phyloP scores from a whole-genome alignment of 2,797 vertebrate genomes.

The Hybognathus amarus region DNA sequence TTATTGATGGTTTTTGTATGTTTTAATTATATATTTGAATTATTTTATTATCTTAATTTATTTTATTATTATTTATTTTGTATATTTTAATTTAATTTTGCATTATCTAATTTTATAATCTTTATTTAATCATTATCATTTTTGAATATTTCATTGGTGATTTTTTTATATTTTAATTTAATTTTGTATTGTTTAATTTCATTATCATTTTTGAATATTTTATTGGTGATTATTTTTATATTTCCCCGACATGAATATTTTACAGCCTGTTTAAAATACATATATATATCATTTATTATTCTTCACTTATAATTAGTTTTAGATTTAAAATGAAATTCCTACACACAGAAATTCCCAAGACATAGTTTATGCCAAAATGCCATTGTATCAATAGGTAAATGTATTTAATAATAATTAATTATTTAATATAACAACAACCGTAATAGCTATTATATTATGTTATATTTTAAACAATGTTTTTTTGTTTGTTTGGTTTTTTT shows the following conservation, averaged over 20 bases:
- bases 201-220: background rate
- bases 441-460: background rate
- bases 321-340: background rate
- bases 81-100: too few species aligned
- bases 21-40: too few species aligned
- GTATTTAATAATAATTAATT: background rate
- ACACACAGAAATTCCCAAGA: too few species aligned
- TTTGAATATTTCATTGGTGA: too few species aligned
- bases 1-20: background rate
- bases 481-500: too few species aligned
- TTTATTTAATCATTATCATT: too few species aligned
- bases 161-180: background rate
- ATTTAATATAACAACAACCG: background rate
- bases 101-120: too few species aligned
- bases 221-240: background rate
- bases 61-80: background rate
- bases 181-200: background rate
- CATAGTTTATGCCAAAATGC: background rate
- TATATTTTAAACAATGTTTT: background rate
- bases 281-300: too few species aligned
- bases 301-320: background rate
- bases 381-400: background rate
- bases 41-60: background rate
- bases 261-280: too few species aligned
- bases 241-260: constrained; percentile 81